Conservation (phyloP, 2,113 vertebrate genomes). For the Amphiprion percula region DNA sequence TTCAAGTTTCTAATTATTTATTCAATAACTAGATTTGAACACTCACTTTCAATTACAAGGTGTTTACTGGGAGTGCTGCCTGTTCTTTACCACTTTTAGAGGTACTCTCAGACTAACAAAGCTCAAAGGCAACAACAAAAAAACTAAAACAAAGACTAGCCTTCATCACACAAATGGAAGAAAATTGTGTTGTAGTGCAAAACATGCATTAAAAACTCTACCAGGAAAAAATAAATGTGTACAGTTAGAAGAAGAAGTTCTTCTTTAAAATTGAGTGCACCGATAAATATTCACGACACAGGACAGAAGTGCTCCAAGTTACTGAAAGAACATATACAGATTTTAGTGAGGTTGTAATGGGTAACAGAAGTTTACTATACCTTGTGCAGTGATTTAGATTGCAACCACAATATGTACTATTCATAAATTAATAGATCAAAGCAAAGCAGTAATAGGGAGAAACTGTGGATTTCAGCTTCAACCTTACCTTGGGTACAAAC, state of each 20-base stretch:
- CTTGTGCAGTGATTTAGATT: too few relatives aligned
- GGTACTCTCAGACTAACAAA: neutral
- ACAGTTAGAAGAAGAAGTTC: neutral
- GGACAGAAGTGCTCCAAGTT: neutral
- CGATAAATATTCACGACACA: neutral
- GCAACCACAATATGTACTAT: neutral
- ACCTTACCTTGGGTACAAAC: slow-evolving; percentile 94
- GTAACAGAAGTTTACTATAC: neutral
- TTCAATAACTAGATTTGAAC: slow-evolving; percentile 25
- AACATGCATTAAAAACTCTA: neutral
- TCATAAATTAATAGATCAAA: neutral
- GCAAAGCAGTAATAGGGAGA: neutral
- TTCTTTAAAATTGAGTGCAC: neutral
- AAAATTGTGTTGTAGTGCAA: neutral
- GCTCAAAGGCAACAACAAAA: neutral
- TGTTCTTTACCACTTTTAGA: neutral
- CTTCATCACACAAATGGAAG: neutral
- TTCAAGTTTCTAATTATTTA: slow-evolving; percentile 6
- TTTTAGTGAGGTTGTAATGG: neutral
- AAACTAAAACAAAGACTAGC: neutral
- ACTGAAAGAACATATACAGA: neutral
- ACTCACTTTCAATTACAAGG: slow-evolving; percentile 9
- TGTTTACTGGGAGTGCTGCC: slow-evolving; percentile 2
- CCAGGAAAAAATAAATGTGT: neutral
- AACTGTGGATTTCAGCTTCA: neutral